Evolutionary conservation across 2,888 invertebrate genomes (phyloP).

Genomic region (Ctena decussata): DNA sequence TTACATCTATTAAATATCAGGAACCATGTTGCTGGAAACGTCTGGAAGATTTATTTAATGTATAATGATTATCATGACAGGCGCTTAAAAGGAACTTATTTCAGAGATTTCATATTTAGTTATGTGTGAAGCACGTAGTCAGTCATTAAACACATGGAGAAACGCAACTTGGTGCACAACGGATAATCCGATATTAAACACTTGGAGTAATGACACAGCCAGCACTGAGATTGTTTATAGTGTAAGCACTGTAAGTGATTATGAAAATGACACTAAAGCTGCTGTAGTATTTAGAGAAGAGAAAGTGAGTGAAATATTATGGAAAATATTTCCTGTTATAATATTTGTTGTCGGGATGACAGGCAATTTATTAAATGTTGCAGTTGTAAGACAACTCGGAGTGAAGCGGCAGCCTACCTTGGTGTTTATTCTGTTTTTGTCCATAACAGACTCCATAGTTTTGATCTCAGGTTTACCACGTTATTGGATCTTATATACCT

Average conservation of each 20-base stretch:
- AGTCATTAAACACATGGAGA: not conserved
- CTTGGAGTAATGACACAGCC: not conserved
- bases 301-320: constrained; percentile 38
- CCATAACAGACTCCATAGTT: constrained; percentile 67
- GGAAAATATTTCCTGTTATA: constrained; percentile 66
- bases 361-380: constrained; percentile 66
- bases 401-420: constrained; percentile 64
- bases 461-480: constrained; percentile 60
- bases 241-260: not conserved
- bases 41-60: too few relatives aligned
- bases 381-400: constrained; percentile 61
- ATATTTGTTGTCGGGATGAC: constrained; percentile 63
- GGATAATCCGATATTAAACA: not conserved
- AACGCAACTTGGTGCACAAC: not conserved
- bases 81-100: too few relatives aligned
- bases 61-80: too few relatives aligned
- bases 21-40: too few relatives aligned
- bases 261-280: not conserved
- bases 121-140: not conserved
- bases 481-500: constrained; percentile 61
- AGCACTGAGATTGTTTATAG: not conserved
- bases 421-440: constrained; percentile 60
- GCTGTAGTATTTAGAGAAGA: not conserved
- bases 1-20: too few relatives aligned
- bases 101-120: too few relatives aligned